Conservation (phyloP, 2,797 vertebrate genomes). For the Brachyrhaphis roseni region DNA sequence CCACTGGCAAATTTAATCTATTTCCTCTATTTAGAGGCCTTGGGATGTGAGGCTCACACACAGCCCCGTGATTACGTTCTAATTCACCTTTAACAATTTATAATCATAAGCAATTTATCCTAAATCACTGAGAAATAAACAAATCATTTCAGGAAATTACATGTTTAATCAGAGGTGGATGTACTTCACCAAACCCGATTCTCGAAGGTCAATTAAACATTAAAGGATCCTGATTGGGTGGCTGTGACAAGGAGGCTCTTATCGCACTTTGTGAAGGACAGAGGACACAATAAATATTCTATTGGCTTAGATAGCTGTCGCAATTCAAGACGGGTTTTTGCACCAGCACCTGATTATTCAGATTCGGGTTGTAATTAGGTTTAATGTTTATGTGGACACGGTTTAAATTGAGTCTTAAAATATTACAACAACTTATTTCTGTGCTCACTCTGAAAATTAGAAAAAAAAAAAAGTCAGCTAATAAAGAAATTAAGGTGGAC, state of each 20-base stretch:
- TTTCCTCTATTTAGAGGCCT: background rate
- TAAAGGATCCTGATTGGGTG: conserved; percentile 49
- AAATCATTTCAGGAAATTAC: background rate
- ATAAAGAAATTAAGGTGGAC: background rate
- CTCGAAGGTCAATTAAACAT: conserved; percentile 72
- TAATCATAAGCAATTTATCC: too few species aligned
- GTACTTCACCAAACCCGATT: conserved; percentile 60
- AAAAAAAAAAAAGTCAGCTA: background rate
- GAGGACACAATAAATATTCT: conserved; percentile 68
- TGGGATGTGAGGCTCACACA: background rate
- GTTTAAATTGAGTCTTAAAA: background rate
- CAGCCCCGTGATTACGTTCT: too few species aligned
- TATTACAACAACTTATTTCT: background rate
- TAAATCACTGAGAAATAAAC: background rate
- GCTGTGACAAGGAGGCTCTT: conserved; percentile 56
- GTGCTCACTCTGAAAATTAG: background rate
- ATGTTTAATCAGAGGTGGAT: conserved; percentile 30
- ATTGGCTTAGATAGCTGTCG: conserved; percentile 47
- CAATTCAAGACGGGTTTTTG: conserved; percentile 30
- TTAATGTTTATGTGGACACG: background rate
- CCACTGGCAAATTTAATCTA: background rate
- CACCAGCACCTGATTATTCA: background rate
- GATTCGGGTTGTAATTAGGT: background rate
- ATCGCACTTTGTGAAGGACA: conserved; percentile 58
- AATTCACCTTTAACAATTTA: background rate